Evolutionary conservation across 2,113 vertebrate genomes (phyloP), one percentile per base, ranked within the genome.

Genomic region (Prunella fulvescens): DNA sequence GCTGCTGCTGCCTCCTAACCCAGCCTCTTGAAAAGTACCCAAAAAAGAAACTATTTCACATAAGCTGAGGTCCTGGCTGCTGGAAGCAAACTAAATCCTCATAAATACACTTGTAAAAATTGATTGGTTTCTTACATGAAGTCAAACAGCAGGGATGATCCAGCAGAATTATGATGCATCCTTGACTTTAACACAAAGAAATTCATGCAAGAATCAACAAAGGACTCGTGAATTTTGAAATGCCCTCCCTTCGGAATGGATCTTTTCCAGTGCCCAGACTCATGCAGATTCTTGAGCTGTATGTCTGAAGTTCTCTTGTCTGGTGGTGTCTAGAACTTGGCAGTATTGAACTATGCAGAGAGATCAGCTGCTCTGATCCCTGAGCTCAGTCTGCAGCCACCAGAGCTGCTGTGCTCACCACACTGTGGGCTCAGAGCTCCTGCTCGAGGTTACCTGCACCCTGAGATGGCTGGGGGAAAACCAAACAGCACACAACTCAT

Each of bases 21-120:
- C 64, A 71, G 64, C 57, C 39, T 58, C 40, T 16, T 77, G 44
- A 47, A 73, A 80, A 53, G 42, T 3, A n/a, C 26, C 33, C 47
- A 19, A 54, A 54, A 42, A 7, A 47, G 11, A 69, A 83, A 65
- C 31, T 51, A 3, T 62, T 81, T 51, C 61, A 26, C 56, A 19
- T 39, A 81, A 87, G 28, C 37, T 81, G 26, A 64, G 72, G 57
- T 37, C 48, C 60, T 39, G 66, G 56, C 33, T 73, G 54, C 64
- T 62, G n/a, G 35, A 81, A 92, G 37, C 23, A 93, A 92, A 83
- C 88, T 26, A 88, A 94, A 89, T 56, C 44, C 89, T 76, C n/a
- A 17, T 47, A 91, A 86, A 76, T 35, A 44, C 19, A 67, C n/a
- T 87, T 42, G 18, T 54, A 76, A 80, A 87, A 81, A 81, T 1